Evolutionary conservation across 1,140 invertebrate species (phyloP).

Genomic region (Drosophila baimaii): DNA sequence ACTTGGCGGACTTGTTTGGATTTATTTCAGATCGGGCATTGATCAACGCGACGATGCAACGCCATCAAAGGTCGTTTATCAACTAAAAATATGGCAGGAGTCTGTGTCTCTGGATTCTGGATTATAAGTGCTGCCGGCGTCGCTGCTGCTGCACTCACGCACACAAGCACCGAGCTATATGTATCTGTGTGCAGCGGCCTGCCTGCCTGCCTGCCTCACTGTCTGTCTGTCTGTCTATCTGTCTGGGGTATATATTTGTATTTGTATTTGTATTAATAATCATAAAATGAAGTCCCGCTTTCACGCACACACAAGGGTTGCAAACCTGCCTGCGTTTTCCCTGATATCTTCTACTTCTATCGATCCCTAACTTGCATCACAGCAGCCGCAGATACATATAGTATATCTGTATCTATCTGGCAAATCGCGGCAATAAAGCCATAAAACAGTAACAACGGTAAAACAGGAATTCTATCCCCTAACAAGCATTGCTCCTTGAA

Average conservation of each 20-base stretch:
- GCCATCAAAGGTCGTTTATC: conserved; percentile 84
- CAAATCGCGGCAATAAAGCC: conserved; percentile 70
- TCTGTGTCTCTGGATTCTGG: conserved; percentile 18
- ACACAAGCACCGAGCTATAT: conserved; percentile 6
- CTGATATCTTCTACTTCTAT: background rate
- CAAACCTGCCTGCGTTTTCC: conserved; percentile 49
- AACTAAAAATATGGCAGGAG: conserved; percentile 80
- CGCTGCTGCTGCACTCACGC: conserved; percentile 41
- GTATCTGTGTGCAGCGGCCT: conserved; percentile 12
- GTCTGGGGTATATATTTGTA: conserved; percentile 33
- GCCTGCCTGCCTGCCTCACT: conserved; percentile 36
- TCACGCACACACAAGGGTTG: conserved; percentile 63
- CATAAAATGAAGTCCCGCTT: conserved; percentile 73
- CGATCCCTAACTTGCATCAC: conserved; percentile 65
- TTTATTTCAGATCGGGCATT: conserved; percentile 47
- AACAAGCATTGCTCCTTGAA: conserved; percentile 51
- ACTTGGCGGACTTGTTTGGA: conserved; percentile 9
- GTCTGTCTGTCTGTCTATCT: conserved; percentile 36
- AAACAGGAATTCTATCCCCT: conserved; percentile 38
- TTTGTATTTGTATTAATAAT: conserved; percentile 67
- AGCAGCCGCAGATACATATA: conserved; percentile 37
- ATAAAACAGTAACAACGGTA: conserved; percentile 64
- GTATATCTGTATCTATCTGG: conserved; percentile 27
- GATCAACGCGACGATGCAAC: conserved; percentile 82
- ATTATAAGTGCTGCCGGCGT: conserved; percentile 34